A percentile compares a stretch with the other conserved stretches of the same genome.
phyloP scores from a whole-genome alignment of 1,140 invertebrate species.

The Rhopalosiphum maidis region DNA sequence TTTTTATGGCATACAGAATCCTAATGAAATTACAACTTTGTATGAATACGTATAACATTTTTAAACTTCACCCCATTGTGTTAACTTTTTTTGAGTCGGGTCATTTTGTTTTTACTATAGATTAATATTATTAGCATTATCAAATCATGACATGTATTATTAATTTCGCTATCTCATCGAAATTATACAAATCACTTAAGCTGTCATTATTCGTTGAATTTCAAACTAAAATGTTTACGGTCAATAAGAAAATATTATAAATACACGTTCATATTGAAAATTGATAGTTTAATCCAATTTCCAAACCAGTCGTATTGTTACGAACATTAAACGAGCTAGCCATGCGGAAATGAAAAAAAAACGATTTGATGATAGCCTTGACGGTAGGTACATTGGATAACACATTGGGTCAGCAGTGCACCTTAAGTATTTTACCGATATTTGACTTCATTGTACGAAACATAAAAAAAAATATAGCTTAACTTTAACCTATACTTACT shows the following conservation, averaged over 20 bases:
- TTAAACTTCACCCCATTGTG: neutral
- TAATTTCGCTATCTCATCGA: neutral
- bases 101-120: neutral
- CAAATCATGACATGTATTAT: neutral
- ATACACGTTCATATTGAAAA: neutral
- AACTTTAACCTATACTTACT: neutral
- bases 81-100: neutral
- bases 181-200: neutral
- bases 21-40: neutral
- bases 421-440: neutral
- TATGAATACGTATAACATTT: neutral
- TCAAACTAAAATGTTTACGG: neutral
- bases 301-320: neutral
- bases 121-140: neutral
- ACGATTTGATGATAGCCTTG: neutral
- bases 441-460: neutral
- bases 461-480: neutral
- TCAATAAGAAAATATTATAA: neutral
- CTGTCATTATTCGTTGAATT: neutral
- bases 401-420: neutral
- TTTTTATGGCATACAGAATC: neutral
- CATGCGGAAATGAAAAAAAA: neutral
- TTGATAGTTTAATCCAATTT: conserved; percentile 7
- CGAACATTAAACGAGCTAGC: neutral
- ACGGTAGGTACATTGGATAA: neutral